A percentile compares a stretch with the other conserved stretches of the same genome.
Conservation (phyloP, 2,888 invertebrate species). For the Molorchus minor region DNA sequence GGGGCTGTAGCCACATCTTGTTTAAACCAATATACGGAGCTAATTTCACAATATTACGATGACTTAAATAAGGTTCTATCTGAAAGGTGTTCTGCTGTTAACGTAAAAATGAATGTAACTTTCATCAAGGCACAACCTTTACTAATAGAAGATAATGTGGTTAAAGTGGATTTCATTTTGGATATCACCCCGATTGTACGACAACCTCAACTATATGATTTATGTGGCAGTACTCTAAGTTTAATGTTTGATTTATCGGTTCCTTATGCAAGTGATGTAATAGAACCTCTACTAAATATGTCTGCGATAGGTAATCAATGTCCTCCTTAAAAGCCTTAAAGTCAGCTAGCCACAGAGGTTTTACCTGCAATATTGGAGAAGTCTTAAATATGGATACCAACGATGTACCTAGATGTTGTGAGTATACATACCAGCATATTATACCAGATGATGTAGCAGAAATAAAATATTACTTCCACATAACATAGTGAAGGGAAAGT, state of each 20-base stretch:
- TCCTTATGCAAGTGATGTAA: conserved; percentile 89
- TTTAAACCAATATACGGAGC: conserved; percentile 84
- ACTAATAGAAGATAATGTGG: conserved; percentile 85
- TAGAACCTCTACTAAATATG: conserved; percentile 88
- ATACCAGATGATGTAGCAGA: too few species aligned
- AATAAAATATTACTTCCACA: too few species aligned
- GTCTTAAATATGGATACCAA: conserved; percentile 93
- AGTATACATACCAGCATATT: too few species aligned
- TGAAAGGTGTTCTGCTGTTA: conserved; percentile 92
- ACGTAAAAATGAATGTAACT: conserved; percentile 93
- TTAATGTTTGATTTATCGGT: conserved; percentile 94
- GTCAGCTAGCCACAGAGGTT: conserved; percentile 86
- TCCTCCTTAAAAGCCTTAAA: conserved; percentile 88
- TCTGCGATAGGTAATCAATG: conserved; percentile 92
- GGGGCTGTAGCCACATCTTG: conserved; percentile 89
- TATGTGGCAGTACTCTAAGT: conserved; percentile 92
- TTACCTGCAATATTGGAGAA: conserved; percentile 93
- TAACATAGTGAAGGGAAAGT: too few species aligned
- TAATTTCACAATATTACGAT: conserved; percentile 81
- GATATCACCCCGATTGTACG: conserved; percentile 87
- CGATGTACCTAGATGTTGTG: conserved; percentile 90
- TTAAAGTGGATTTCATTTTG: conserved; percentile 89
- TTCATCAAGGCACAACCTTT: conserved; percentile 85
- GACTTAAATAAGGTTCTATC: conserved; percentile 84
- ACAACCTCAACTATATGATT: conserved; percentile 91